These are phyloP conservation scores for Ophonus ardosiacus DNA, from an alignment of 2,888 invertebrate genomes.

Conservation along the genomic window DNA sequence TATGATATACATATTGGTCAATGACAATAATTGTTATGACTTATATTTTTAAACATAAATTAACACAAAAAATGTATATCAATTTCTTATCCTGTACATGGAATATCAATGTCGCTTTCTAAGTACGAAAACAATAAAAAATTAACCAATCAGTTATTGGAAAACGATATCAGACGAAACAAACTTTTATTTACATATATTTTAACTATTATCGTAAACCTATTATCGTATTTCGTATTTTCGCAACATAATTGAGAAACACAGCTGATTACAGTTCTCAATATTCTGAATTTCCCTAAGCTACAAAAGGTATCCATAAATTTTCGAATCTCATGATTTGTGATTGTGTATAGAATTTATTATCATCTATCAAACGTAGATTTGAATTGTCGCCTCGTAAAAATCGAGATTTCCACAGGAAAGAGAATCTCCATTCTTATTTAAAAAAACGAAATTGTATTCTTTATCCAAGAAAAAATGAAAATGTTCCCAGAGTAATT, in stretches of 20 bases:
- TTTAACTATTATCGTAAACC: not conserved
- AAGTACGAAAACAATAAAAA: not conserved
- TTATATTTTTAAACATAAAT: not conserved
- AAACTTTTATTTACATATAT: not conserved
- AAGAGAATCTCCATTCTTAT: not conserved
- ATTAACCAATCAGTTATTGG: not conserved
- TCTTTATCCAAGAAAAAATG: not conserved
- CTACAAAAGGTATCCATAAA: constrained; percentile 4
- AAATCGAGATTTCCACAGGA: not conserved
- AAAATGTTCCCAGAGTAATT: not conserved
- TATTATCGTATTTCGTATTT: not conserved
- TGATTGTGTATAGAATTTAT: not conserved
- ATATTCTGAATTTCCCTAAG: not conserved
- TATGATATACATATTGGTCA: not conserved
- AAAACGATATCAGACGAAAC: not conserved
- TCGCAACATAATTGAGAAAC: not conserved
- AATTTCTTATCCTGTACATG: not conserved
- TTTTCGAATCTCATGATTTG: not conserved
- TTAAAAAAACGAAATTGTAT: constrained; percentile 8
- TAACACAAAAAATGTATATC: not conserved
- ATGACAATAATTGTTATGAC: not conserved
- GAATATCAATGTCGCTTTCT: not conserved
- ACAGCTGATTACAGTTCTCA: not conserved
- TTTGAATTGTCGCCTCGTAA: not conserved
- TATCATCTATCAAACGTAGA: not conserved